A percentile compares a stretch with the other conserved stretches of the same genome.
Evolutionary conservation across 2,797 vertebrate species (phyloP).

Genomic region (Chloroceryle amazona): DNA sequence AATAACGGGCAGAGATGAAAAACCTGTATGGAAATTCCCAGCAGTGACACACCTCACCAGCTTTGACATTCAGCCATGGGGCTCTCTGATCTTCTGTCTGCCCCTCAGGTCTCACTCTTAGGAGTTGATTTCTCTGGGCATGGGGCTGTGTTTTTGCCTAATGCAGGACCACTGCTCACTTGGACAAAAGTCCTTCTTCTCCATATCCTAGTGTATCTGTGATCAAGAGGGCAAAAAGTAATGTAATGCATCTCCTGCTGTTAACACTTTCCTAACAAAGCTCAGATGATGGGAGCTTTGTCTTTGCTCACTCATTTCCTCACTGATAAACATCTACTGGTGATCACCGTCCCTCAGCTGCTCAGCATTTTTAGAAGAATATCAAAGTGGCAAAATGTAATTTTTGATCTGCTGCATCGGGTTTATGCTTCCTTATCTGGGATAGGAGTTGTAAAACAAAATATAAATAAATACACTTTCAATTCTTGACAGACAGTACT

Average conservation of each 20-base stretch:
- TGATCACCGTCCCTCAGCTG: not conserved
- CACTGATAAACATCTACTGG: not conserved
- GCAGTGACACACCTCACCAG: not conserved
- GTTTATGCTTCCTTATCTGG: not conserved
- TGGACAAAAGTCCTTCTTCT: not conserved
- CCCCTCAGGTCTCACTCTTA: not conserved
- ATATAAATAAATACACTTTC: not conserved
- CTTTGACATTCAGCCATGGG: not conserved
- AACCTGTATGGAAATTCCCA: not conserved
- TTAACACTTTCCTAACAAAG: not conserved
- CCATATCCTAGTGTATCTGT: accelerated
- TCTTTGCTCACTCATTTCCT: not conserved
- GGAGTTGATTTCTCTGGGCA: accelerated
- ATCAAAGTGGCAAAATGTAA: not conserved
- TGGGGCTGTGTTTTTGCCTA: not conserved
- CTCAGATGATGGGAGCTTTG: not conserved
- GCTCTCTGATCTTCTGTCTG: not conserved
- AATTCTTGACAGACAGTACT: not conserved
- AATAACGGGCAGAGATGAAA: not conserved
- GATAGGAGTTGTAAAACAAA: not conserved
- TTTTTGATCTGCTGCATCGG: not conserved
- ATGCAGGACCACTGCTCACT: not conserved
- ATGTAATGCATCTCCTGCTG: not conserved
- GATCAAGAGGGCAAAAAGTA: not conserved
- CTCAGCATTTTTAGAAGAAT: not conserved